Percentiles rank a stretch among this genome's conserved stretches.
Evolutionary conservation across 2,113 vertebrate species (phyloP).

Genomic region (Cacatua alba): DNA sequence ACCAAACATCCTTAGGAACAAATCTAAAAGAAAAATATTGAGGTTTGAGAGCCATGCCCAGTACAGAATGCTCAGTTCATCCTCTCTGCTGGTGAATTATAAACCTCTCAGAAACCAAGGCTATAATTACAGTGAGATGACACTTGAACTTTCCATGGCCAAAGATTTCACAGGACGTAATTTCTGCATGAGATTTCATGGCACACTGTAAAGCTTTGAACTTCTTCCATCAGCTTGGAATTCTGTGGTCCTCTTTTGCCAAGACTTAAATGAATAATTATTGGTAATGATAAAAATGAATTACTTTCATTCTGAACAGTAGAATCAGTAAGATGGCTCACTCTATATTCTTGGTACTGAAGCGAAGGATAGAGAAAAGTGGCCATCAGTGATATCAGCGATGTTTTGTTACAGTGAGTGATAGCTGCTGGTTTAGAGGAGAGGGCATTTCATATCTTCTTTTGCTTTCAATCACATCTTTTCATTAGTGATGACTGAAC

Average conservation of each 20-base stretch:
- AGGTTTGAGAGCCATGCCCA: not conserved
- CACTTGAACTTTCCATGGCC: conserved; percentile 45
- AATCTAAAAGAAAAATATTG: not conserved
- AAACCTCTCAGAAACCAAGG: conserved; percentile 53
- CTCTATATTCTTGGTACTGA: not conserved
- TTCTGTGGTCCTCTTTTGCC: not conserved
- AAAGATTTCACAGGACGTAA: conserved; percentile 37
- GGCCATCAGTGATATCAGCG: conserved; percentile 12
- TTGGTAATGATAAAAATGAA: not conserved
- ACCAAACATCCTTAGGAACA: not conserved
- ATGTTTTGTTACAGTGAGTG: conserved; percentile 11
- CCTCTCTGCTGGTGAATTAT: conserved; percentile 38
- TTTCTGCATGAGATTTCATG: conserved; percentile 10
- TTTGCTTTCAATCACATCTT: conserved; percentile 41
- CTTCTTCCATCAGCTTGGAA: not conserved
- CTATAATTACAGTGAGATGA: conserved; percentile 52
- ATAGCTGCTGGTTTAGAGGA: conserved; percentile 28
- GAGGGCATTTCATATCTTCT: conserved; percentile 18
- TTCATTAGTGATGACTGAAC: conserved; percentile 51
- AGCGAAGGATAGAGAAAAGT: not conserved
- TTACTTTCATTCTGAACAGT: not conserved
- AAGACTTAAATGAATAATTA: conserved; percentile 20
- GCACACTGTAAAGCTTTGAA: not conserved
- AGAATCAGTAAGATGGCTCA: not conserved
- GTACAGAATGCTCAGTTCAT: not conserved